Percentiles rank a stretch among this genome's conserved stretches.
Conservation (phyloP, 92 coral and sea anemone genomes). For the Parazoanthus swiftii region DNA sequence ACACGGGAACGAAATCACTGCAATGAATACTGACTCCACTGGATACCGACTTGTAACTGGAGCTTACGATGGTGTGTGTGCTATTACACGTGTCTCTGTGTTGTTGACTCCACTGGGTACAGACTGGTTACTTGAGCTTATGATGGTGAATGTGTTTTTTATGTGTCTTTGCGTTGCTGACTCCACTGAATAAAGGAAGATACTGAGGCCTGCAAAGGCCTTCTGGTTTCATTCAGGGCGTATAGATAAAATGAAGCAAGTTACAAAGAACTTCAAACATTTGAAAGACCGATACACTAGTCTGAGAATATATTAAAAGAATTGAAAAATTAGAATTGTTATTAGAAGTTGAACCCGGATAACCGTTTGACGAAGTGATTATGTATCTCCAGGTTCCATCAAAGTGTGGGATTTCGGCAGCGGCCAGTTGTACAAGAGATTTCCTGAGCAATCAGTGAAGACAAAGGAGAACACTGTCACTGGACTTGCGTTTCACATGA, state of each 20-base stretch:
- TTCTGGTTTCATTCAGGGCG: too few relatives aligned
- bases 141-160: conserved; percentile 47
- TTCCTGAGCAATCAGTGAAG: conserved; percentile 73
- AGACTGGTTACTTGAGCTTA: conserved; percentile 76
- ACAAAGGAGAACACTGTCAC: conserved; percentile 75
- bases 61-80: conserved; percentile 85
- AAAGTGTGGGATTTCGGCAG: conserved; percentile 99
- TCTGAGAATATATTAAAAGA: too few relatives aligned
- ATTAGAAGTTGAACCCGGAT: too few relatives aligned
- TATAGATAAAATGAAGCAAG: too few relatives aligned
- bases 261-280: too few relatives aligned
- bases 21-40: conserved; percentile 81
- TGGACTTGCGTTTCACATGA: conserved; percentile 75
- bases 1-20: conserved; percentile 82
- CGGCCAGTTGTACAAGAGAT: conserved; percentile 91
- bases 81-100: not conserved
- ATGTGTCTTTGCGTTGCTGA: not conserved
- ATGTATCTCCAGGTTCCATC: conserved; percentile 69
- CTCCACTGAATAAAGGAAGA: conserved; percentile 4
- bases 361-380: not conserved
- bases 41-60: conserved; percentile 96
- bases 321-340: too few relatives aligned
- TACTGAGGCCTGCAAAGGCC: too few relatives aligned
- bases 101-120: not conserved
- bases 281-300: too few relatives aligned